Percentiles rank a stretch among this genome's conserved stretches.
Conservation (phyloP, 2,797 vertebrate species). For the Trachops cirrhosus region DNA sequence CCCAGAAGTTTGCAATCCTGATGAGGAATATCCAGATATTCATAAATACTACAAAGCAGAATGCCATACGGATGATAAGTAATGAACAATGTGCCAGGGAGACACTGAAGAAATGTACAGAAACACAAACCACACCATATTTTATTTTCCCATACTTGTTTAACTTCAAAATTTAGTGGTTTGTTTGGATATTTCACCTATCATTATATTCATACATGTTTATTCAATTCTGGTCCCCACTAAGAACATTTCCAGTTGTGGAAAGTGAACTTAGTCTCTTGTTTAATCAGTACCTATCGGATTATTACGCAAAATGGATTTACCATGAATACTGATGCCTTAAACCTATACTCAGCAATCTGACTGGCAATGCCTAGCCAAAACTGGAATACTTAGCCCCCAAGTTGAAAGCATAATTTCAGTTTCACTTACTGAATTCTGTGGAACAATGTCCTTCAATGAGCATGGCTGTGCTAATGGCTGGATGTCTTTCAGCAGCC, state of each 20-base stretch:
- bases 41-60: background rate
- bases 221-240: slow-evolving; percentile 9
- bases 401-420: background rate
- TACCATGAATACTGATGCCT: background rate
- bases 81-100: background rate
- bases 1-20: background rate
- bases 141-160: background rate
- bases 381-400: background rate
- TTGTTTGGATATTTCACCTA: slow-evolving; percentile 7
- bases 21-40: background rate
- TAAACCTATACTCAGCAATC: background rate
- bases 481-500: slow-evolving; percentile 73
- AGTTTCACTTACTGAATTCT: slow-evolving; percentile 80
- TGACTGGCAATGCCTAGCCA: background rate
- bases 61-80: background rate
- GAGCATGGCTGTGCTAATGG: slow-evolving; percentile 83
- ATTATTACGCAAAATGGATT: background rate
- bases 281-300: background rate
- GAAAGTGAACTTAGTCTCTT: background rate
- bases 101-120: background rate
- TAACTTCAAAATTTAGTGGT: slow-evolving; percentile 24
- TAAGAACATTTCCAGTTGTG: slow-evolving; percentile 10
- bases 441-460: slow-evolving; percentile 84
- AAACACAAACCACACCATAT: background rate
- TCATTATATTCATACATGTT: background rate